Conservation (phyloP, 2,113 vertebrate species). For the Dicaeum eximium region DNA sequence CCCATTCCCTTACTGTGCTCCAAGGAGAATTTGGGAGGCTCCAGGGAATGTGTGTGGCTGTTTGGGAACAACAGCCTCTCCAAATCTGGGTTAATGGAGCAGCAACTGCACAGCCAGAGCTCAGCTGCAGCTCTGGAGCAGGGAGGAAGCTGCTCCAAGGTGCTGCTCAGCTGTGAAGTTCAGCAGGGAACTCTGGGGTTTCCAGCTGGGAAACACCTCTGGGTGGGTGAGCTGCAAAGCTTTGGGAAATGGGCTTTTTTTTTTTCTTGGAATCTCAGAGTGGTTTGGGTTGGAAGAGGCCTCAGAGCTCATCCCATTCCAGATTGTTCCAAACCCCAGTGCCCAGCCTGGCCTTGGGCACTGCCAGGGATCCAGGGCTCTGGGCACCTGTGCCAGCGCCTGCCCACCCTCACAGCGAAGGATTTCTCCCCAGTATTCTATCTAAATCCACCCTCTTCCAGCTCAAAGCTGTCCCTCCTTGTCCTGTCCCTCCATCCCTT, state of each 20-base stretch:
- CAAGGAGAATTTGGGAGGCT: background rate
- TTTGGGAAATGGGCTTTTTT: background rate
- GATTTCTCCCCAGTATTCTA: fast-evolving
- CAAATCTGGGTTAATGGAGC: conserved; percentile 56
- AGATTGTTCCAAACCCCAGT: fast-evolving
- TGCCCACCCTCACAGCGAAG: fast-evolving
- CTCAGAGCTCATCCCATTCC: background rate
- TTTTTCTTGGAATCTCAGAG: fast-evolving
- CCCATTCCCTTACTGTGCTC: background rate
- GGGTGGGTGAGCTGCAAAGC: background rate
- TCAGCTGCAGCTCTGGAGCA: background rate
- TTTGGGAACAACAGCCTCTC: background rate
- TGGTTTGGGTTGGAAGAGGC: background rate
- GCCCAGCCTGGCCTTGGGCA: background rate
- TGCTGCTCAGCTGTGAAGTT: background rate
- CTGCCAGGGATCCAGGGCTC: background rate
- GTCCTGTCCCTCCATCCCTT: background rate
- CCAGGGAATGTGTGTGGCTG: background rate
- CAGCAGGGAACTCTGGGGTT: background rate
- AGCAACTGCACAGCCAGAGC: background rate
- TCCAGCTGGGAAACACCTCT: background rate
- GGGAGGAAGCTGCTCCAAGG: background rate
- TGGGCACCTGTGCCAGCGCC: background rate
- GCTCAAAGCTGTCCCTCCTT: background rate
- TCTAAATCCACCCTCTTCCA: background rate